Evolutionary conservation across 1,140 invertebrate genomes (phyloP), one percentile per base, ranked within the genome.

Genomic region (Tribolium madens): DNA sequence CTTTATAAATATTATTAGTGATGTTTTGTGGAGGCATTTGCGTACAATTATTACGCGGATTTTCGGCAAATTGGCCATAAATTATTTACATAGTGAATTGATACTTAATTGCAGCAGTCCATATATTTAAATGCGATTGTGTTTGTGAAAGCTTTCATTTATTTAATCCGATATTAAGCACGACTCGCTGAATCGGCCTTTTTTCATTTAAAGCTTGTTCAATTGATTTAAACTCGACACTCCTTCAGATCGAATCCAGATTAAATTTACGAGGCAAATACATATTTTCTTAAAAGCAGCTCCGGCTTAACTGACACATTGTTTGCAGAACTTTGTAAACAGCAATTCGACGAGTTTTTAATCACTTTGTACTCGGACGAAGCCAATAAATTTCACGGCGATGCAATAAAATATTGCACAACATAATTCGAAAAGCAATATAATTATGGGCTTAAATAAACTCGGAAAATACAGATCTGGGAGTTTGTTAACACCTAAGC

Each of bases 21-120:
- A 26, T 26, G 21, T 14, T 64, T 60, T 64, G 13, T 33, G 14
- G 12, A n/a, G 3, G 52, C 17, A 57, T 57, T 57, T 17, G 52
- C 57, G 26, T 33, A 64, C 57, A 64, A 17, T 50, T 50, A 64
- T 64, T 64, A 18, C 68, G 48, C 73, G 48, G 75, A 57, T 76
- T 72, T 76, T 64, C 31, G 10, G 13, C 47, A 76, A 76, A 76
- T 76, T 76, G 52, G 68, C 36, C 48, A 46, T 76, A 69, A 76
- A 72, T 76, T 76, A 76, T 76, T 76, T 76, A 70, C 68, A 46
- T 76, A 72, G 21, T 76, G 57, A 72, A 76, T 64, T 72, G 75
- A 72, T 76, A 76, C 47, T 76, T 76, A 76, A 76, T 76, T 76
- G 33, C 75, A 76, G 33, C 48, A 52, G 36, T 76, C 53, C 36